A percentile compares a stretch with the other conserved stretches of the same genome.
Conservation (phyloP, 1,140 invertebrate species). For the Telenomus remus region DNA sequence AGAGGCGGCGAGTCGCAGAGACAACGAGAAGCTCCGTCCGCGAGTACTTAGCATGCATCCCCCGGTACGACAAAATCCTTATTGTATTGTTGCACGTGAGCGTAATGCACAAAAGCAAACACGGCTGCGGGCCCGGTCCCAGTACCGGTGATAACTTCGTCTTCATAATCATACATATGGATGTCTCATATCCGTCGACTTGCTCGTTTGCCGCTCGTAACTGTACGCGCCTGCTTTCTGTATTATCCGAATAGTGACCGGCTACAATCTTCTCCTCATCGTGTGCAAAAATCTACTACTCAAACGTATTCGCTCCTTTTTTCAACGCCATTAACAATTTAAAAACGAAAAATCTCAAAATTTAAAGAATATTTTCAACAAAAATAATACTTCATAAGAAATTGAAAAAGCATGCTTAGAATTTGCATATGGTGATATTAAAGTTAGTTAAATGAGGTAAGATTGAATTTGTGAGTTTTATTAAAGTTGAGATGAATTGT, state of each 20-base stretch:
- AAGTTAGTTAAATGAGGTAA: too few species aligned
- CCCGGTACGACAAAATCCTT: constrained; percentile 75
- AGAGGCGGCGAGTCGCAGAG: constrained; percentile 37
- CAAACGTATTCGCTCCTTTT: constrained; percentile 3
- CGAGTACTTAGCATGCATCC: constrained; percentile 74
- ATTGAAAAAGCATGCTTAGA: too few species aligned
- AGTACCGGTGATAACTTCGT: constrained; percentile 71
- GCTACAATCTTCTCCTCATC: constrained; percentile 28
- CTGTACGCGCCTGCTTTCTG: constrained; percentile 40
- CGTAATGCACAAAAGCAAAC: constrained; percentile 74
- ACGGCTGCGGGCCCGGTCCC: constrained; percentile 66
- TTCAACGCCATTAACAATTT: constrained; percentile 19
- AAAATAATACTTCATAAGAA: too few species aligned
- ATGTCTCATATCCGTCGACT: constrained; percentile 60
- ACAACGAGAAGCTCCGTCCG: constrained; percentile 54
- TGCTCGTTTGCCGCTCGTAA: constrained; percentile 39
- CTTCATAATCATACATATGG: constrained; percentile 74
- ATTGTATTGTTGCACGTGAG: constrained; percentile 76
- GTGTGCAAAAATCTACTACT: constrained; percentile 21
- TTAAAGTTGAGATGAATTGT: constrained; percentile 34
- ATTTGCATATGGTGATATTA: too few species aligned
- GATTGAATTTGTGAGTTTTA: too few species aligned
- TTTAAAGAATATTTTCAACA: too few species aligned
- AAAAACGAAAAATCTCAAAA: constrained; percentile 1
- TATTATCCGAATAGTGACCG: constrained; percentile 49